Base-by-base conservation (phyloP, 2,888 invertebrate species). In the Microplitis manilae region DNA sequence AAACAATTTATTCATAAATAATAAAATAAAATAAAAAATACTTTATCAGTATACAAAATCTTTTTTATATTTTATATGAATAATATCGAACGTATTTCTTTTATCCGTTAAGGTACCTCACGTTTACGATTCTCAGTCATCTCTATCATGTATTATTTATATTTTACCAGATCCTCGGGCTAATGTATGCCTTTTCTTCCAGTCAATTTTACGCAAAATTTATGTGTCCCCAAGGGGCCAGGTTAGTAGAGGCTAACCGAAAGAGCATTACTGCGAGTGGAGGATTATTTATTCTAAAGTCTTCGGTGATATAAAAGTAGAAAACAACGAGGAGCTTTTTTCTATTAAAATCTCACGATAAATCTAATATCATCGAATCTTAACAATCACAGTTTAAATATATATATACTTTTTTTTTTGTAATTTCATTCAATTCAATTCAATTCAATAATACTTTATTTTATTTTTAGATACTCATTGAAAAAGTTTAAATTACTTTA, bases 71-170 rank as follows among this genome's bases (percentile, higher is more conserved):
- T 50, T 50, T 50, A 50, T 50, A 50, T 50, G 50, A 50, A 50
- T 50, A 50, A 50, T 50, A 50, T 50, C 50, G 50, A 50, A 13
- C 13, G 50, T 50, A 50, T 50, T 50, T 50, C 13, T 13, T 50
- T 50, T 50, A 8, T 4, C 50, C 50, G 50, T 50, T 6, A 50
- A 50, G 9, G 8, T 50, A 50, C 9, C 50, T 50, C 50, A 50
- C 8, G 50, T 50, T 50, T 50, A 50, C 50, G 50, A 50, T 50
- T 73, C 67, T 73, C 67, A 65, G 59, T 73, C 73, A 73, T 73
- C 75, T 64, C 75, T 78, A 76, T 79, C 50, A 83, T 83, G 81
- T 81, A 82, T 83, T 83, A 83, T 82, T 82, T 83, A 81, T 82
- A 79, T 77, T 75, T 61, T 78, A 79, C 77, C 70, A 74, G 77